These are phyloP conservation scores for Cephus nigrinus DNA, from an alignment of 2,888 invertebrate genomes.

Conservation along the genomic window DNA sequence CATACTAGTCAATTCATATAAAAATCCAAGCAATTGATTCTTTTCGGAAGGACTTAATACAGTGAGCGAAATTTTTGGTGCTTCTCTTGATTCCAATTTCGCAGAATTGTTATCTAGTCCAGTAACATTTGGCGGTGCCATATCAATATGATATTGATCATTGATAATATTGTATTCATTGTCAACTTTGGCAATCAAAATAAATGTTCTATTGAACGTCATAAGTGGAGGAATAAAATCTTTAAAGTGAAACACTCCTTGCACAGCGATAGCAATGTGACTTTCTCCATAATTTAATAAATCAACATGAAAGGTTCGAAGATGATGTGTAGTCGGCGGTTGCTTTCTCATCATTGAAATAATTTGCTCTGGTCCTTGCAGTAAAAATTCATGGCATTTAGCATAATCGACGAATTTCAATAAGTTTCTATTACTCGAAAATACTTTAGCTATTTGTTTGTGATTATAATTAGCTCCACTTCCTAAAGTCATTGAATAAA, in stretches of 20 bases:
- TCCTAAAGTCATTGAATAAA: conserved; percentile 60
- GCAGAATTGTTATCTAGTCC: conserved; percentile 29
- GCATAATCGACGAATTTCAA: conserved; percentile 62
- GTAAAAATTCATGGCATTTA: conserved; percentile 58
- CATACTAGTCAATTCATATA: conserved; percentile 57
- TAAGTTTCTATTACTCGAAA: conserved; percentile 56
- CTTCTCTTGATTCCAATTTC: conserved; percentile 21
- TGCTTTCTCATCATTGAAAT: conserved; percentile 50
- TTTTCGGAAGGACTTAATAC: conserved; percentile 54
- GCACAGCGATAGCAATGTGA: conserved; percentile 49
- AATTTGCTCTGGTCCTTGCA: conserved; percentile 58
- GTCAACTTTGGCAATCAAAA: conserved; percentile 54
- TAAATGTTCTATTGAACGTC: conserved; percentile 56
- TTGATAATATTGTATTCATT: conserved; percentile 59
- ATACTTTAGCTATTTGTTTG: conserved; percentile 53
- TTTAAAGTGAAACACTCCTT: conserved; percentile 56
- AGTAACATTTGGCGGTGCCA: conserved; percentile 39
- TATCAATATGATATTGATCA: conserved; percentile 59
- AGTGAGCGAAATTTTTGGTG: conserved; percentile 46
- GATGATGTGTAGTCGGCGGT: conserved; percentile 55
- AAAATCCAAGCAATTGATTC: conserved; percentile 51
- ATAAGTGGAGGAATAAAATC: conserved; percentile 47
- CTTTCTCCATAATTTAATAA: conserved; percentile 45
- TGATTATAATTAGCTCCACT: conserved; percentile 46
- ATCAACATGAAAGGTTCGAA: conserved; percentile 53